Conservation (phyloP, 92 coral and sea anemone genomes). For the Anthopleura xanthogrammica region DNA sequence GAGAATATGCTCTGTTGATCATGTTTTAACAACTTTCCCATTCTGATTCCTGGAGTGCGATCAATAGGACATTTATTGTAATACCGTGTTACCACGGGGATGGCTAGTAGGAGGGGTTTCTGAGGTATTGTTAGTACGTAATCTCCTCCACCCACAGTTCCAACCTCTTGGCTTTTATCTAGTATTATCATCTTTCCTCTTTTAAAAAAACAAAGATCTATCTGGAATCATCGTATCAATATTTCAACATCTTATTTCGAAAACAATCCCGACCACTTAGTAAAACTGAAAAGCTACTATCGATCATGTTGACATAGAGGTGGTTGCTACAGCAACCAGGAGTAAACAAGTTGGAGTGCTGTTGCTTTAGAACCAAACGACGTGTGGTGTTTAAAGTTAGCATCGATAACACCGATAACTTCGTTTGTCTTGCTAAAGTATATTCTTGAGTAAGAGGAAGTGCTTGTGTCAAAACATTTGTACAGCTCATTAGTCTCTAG, state of each 20-base stretch:
- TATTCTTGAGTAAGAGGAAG: slow-evolving; percentile 4
- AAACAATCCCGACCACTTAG: not conserved
- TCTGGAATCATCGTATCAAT: not conserved
- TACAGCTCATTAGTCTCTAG: not conserved
- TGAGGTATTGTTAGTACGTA: not conserved
- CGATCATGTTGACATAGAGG: not conserved
- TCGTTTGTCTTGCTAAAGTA: not conserved
- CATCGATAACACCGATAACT: not conserved
- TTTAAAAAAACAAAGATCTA: not conserved
- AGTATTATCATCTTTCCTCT: not conserved
- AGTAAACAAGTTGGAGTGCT: not conserved
- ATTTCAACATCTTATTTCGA: not conserved
- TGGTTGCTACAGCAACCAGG: not conserved
- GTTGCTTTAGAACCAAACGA: not conserved
- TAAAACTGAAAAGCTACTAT: not conserved
- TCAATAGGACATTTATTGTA: not conserved
- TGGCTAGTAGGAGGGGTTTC: not conserved
- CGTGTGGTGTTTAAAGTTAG: slow-evolving; percentile 2
- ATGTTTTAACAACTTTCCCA: not conserved
- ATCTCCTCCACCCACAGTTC: not conserved
- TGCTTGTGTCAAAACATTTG: slow-evolving; percentile 5
- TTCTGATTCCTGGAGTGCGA: not conserved
- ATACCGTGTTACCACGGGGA: not conserved
- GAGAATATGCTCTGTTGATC: too few species aligned
- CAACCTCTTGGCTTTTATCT: not conserved